These are phyloP conservation scores for Riptortus pedestris DNA, from an alignment of 1,140 invertebrate genomes.

Conservation along the genomic window DNA sequence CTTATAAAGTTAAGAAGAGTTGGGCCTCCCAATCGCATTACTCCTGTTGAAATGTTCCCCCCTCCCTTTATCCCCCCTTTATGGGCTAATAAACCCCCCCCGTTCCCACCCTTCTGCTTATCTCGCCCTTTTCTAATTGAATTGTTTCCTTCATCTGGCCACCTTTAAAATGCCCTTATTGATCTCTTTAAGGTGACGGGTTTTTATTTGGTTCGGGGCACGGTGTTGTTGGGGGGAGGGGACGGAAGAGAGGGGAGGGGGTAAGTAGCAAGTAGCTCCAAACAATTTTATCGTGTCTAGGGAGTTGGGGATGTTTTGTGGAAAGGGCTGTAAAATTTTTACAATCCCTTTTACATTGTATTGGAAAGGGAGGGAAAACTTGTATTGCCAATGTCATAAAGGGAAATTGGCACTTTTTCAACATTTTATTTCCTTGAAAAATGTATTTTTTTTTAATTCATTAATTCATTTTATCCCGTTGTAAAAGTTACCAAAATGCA, in stretches of 20 bases:
- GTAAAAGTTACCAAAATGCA: too few relatives aligned
- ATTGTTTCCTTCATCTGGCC: conserved; percentile 12
- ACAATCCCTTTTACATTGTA: neutral
- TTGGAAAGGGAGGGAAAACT: neutral
- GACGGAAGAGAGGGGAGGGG: too few relatives aligned
- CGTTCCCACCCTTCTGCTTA: neutral
- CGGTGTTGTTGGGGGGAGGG: neutral
- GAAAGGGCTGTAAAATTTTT: neutral
- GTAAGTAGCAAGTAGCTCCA: too few relatives aligned
- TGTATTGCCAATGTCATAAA: too few relatives aligned
- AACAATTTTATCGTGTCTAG: neutral
- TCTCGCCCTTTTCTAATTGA: conserved; percentile 16
- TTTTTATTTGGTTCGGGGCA: neutral
- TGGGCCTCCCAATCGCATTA: conserved; percentile 11
- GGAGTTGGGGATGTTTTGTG: too few relatives aligned
- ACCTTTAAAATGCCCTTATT: conserved; percentile 4
- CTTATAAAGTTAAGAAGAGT: conserved; percentile 19
- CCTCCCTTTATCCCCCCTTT: too few relatives aligned
- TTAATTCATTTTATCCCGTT: too few relatives aligned
- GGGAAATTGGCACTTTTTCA: too few relatives aligned
- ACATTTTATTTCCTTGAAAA: too few relatives aligned
- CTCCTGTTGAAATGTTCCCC: conserved; percentile 10
- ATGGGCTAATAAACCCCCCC: conserved; percentile 8
- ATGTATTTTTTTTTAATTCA: too few relatives aligned
- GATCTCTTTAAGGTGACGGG: neutral